These are phyloP conservation scores for Poeciliopsis paucimaculata DNA, from an alignment of 2,797 vertebrate species.

Conservation along the genomic window DNA sequence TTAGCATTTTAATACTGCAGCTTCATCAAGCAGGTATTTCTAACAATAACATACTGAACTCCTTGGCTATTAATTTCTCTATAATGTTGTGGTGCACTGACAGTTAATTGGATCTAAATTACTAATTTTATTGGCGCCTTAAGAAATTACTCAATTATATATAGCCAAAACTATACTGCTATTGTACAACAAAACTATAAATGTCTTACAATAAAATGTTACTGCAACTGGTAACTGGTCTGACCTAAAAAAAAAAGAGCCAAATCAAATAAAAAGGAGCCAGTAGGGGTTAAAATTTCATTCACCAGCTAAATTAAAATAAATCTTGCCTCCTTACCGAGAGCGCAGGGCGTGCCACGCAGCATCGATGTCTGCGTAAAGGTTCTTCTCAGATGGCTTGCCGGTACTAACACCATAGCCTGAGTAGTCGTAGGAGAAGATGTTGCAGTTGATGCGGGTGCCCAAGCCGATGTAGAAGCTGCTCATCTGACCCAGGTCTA, in stretches of 20 bases:
- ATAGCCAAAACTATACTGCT: background rate
- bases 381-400: constrained; percentile 94
- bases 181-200: constrained; percentile 21
- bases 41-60: no score
- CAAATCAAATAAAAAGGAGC: background rate
- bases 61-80: no score
- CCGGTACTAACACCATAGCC: constrained; percentile 96
- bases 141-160: no score
- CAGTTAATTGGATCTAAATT: no score
- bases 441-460: constrained; percentile 96
- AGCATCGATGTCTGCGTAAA: constrained; percentile 95
- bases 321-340: constrained; percentile 75
- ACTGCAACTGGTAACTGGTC: constrained; percentile 7
- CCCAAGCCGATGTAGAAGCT: constrained; percentile 98
- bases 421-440: constrained; percentile 99
- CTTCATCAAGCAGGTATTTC: no score
- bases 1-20: no score
- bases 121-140: no score
- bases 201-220: constrained; percentile 27
- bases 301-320: background rate
- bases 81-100: no score
- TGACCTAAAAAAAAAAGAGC: constrained; percentile 5
- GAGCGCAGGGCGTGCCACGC: constrained; percentile 96
- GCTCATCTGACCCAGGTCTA: constrained; percentile 99
- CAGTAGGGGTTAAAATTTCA: constrained; percentile 13